A percentile compares a stretch with the other conserved stretches of the same genome.
phyloP scores from a whole-genome alignment of 2,888 invertebrate genomes.

The Himalopsyche japonica region DNA sequence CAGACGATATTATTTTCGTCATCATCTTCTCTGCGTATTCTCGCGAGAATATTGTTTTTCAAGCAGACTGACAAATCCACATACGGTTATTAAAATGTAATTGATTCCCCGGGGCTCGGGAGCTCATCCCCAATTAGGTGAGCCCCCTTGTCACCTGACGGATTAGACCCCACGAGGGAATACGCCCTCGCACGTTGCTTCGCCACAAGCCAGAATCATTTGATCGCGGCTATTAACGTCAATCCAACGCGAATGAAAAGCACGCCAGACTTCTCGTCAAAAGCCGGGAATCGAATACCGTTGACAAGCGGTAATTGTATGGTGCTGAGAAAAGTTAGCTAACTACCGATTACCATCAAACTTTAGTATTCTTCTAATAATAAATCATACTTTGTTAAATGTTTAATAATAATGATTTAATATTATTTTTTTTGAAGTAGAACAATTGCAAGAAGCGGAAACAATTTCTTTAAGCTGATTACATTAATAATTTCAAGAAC shows the following conservation, averaged over 20 bases:
- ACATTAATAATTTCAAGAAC: no score
- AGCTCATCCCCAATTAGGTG: constrained; percentile 40
- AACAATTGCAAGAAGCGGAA: no score
- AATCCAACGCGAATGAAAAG: not conserved
- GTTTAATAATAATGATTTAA: no score
- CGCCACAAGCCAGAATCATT: constrained; percentile 21
- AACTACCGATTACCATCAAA: no score
- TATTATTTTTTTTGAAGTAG: no score
- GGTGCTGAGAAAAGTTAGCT: no score
- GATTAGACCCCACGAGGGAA: constrained; percentile 30
- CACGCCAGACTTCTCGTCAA: not conserved
- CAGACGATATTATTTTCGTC: not conserved
- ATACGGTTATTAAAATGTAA: constrained; percentile 41
- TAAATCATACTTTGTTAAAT: no score
- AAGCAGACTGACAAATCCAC: constrained; percentile 32
- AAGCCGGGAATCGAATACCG: not conserved
- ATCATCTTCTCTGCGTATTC: not conserved
- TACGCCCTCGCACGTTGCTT: constrained; percentile 6
- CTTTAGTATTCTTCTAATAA: no score
- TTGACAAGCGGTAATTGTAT: not conserved
- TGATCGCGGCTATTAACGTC: constrained; percentile 35
- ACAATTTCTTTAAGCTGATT: no score
- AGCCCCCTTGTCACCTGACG: constrained; percentile 39
- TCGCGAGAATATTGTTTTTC: not conserved
- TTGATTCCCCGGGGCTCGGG: constrained; percentile 36